phyloP scores from a whole-genome alignment of 2,797 vertebrate species.

The Chelonia mydas region DNA sequence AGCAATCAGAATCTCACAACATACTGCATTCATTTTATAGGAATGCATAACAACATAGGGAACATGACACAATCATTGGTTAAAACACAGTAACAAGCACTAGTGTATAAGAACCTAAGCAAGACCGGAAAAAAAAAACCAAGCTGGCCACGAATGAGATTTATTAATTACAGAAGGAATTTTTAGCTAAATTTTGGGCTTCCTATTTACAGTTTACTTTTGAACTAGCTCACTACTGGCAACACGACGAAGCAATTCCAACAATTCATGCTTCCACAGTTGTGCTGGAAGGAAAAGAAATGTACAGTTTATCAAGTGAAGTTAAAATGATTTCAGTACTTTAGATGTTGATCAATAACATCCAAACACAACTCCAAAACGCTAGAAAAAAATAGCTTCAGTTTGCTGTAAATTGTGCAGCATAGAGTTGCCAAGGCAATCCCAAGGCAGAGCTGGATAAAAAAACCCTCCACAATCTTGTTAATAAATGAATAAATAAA shows the following conservation, averaged over 20 bases:
- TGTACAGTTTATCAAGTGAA: background rate
- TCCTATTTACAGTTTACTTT: background rate
- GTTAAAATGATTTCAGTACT: background rate
- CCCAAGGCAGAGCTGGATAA: background rate
- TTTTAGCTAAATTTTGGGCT: background rate
- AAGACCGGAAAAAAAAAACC: background rate
- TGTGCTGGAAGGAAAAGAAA: background rate
- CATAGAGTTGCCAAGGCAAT: background rate
- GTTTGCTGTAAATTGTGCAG: background rate
- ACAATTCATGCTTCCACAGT: background rate
- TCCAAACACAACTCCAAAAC: background rate
- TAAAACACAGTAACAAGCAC: background rate
- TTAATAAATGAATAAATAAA: background rate
- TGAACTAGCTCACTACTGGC: background rate
- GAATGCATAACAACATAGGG: background rate
- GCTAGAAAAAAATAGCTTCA: background rate
- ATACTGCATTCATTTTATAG: background rate
- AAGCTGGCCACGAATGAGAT: background rate
- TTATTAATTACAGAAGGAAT: background rate
- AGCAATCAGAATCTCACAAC: background rate
- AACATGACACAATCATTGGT: background rate
- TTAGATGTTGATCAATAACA: background rate
- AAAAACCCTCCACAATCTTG: background rate
- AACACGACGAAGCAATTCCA: constrained; percentile 8
- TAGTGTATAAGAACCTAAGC: background rate